phyloP scores from a whole-genome alignment of 2,888 invertebrate genomes.

The Agrotis clavis region DNA sequence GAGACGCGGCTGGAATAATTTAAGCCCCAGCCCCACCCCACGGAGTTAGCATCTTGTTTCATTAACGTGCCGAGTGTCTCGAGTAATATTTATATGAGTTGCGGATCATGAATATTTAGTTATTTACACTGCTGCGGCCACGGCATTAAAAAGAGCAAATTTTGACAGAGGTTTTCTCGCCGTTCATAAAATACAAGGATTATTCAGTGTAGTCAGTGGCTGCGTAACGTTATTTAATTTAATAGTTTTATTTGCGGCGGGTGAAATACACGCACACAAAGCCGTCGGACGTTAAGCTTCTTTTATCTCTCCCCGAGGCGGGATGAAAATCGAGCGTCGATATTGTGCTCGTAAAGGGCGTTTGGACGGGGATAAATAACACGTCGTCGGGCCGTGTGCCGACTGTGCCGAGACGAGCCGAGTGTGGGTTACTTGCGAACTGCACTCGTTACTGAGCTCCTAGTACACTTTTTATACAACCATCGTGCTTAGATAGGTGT shows the following conservation, averaged over 20 bases:
- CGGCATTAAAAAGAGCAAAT: constrained; percentile 77
- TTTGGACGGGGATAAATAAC: constrained; percentile 84
- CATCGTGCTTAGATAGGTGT: constrained; percentile 31
- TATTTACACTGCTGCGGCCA: constrained; percentile 73
- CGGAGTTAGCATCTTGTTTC: constrained; percentile 87
- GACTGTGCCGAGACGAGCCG: constrained; percentile 58
- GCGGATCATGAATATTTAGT: constrained; percentile 83
- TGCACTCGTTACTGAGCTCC: constrained; percentile 44
- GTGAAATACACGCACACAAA: constrained; percentile 65
- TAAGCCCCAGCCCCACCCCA: constrained; percentile 76
- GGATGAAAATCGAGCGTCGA: constrained; percentile 81
- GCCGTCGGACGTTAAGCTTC: constrained; percentile 73
- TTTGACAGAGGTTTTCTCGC: constrained; percentile 72
- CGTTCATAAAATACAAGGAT: constrained; percentile 70
- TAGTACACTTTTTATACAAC: constrained; percentile 23
- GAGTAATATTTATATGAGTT: constrained; percentile 84
- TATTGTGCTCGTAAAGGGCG: constrained; percentile 85
- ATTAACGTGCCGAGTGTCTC: constrained; percentile 82
- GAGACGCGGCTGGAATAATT: constrained; percentile 84
- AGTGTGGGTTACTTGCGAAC: constrained; percentile 52
- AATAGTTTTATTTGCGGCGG: constrained; percentile 77
- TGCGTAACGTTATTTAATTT: constrained; percentile 77
- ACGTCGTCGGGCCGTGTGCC: constrained; percentile 72
- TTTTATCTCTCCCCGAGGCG: constrained; percentile 81
- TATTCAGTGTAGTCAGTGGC: constrained; percentile 53